phyloP scores from a whole-genome alignment of 1,140 invertebrate genomes.

The Triops cancriformis region DNA sequence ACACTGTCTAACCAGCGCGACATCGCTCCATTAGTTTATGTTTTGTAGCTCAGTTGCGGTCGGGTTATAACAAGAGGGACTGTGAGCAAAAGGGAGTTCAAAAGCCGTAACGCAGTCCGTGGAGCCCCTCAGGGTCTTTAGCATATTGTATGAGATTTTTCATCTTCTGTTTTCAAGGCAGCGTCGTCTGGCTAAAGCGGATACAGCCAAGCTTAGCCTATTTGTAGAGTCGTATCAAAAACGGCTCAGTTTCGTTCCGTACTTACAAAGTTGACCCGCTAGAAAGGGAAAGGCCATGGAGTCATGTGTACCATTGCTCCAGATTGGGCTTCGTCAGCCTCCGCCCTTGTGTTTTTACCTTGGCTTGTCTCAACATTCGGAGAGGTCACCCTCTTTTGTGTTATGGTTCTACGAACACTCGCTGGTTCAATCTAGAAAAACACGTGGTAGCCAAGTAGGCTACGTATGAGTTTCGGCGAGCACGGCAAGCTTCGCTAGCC shows the following conservation, averaged over 20 bases:
- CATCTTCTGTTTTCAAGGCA: background rate
- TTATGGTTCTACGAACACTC: background rate
- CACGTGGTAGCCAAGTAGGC: background rate
- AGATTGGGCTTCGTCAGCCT: background rate
- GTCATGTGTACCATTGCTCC: background rate
- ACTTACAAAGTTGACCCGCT: background rate
- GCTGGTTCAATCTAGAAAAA: constrained; percentile 1
- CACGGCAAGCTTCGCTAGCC: background rate
- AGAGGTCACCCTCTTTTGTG: background rate
- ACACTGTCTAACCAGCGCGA: background rate
- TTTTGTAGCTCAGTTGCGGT: background rate
- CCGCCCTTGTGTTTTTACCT: constrained; percentile 11
- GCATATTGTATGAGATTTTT: background rate
- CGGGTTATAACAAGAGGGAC: background rate
- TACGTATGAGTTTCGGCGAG: background rate
- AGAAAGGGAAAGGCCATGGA: constrained; percentile 9
- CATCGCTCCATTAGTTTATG: background rate
- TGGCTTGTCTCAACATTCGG: background rate
- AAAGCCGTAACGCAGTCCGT: too few species aligned
- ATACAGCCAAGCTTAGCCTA: background rate
- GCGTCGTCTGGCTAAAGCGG: background rate
- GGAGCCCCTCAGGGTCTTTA: background rate
- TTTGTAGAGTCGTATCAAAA: too few species aligned
- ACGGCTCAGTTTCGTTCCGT: background rate
- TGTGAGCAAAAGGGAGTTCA: too few species aligned